phyloP scores from a whole-genome alignment of 2,797 vertebrate genomes.

The Cyprinodon diabolis region DNA sequence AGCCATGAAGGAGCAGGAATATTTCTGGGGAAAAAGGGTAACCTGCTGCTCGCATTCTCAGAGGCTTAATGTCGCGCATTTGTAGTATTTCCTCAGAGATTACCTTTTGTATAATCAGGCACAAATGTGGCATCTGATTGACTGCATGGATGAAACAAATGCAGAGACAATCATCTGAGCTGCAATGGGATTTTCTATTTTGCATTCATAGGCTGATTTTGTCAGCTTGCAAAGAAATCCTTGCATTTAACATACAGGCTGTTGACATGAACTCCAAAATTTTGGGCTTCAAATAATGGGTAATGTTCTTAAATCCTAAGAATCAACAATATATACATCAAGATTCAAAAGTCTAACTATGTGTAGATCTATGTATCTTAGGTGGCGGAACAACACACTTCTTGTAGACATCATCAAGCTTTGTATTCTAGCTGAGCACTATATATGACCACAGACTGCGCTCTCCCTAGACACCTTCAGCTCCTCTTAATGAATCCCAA shows the following conservation, averaged over 20 bases:
- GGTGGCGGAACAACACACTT: background rate
- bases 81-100: conserved; percentile 29
- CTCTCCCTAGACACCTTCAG: too few species aligned
- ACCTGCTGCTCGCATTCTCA: conserved; percentile 39
- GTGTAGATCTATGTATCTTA: background rate
- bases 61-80: conserved; percentile 51
- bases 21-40: conserved; percentile 45
- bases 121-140: conserved; percentile 44
- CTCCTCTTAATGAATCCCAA: too few species aligned
- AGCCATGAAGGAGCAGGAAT: conserved; percentile 39
- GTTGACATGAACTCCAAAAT: background rate
- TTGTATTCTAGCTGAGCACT: background rate
- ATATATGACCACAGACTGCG: too few species aligned
- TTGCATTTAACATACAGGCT: background rate
- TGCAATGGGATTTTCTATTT: conserved; percentile 1
- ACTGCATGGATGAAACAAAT: conserved; percentile 36
- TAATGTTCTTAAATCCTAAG: background rate
- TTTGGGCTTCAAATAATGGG: background rate
- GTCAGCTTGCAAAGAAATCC: background rate
- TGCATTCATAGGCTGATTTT: conserved; percentile 7
- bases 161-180: conserved; percentile 2
- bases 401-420: background rate
- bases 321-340: background rate
- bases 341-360: background rate
- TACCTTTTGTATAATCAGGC: conserved; percentile 38